Conservation (phyloP, 2,888 invertebrate species). For the Falcaria lacertinaria region DNA sequence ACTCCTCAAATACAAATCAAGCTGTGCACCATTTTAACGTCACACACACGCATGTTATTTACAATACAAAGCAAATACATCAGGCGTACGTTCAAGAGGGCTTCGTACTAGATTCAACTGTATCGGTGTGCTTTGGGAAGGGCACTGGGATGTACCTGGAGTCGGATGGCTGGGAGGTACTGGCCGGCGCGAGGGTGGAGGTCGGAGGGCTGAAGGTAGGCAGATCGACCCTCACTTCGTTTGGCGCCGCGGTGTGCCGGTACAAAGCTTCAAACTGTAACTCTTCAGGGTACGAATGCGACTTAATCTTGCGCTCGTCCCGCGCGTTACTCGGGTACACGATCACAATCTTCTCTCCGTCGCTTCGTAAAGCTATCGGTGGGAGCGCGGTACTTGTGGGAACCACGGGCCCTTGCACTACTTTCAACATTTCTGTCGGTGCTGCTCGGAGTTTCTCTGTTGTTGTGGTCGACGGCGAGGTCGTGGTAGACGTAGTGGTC, state of each 20-base stretch:
- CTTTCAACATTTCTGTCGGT: slow-evolving; percentile 59
- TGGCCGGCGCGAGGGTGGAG: slow-evolving; percentile 28
- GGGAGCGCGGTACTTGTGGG: slow-evolving; percentile 67
- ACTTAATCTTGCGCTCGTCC: slow-evolving; percentile 70
- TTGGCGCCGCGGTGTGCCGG: slow-evolving; percentile 59
- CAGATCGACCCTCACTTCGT: slow-evolving; percentile 72
- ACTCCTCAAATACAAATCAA: background rate
- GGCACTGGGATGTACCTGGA: slow-evolving; percentile 53
- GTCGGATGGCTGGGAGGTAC: slow-evolving; percentile 30
- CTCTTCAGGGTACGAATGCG: slow-evolving; percentile 72
- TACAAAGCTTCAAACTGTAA: slow-evolving; percentile 74
- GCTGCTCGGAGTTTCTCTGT: slow-evolving; percentile 50
- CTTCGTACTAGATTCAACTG: slow-evolving; percentile 22
- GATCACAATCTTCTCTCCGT: slow-evolving; percentile 69
- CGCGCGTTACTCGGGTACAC: slow-evolving; percentile 74
- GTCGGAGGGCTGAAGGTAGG: slow-evolving; percentile 79
- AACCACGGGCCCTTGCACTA: slow-evolving; percentile 53
- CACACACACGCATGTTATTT: background rate
- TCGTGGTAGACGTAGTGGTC: slow-evolving; percentile 42
- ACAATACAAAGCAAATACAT: background rate
- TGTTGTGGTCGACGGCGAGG: slow-evolving; percentile 34
- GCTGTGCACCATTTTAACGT: background rate
- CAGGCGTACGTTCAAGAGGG: slow-evolving; percentile 17
- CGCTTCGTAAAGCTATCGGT: slow-evolving; percentile 62
- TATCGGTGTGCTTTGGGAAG: slow-evolving; percentile 32